Percentiles rank a stretch among this genome's conserved stretches.
phyloP scores from a whole-genome alignment of 35 echinoderm and acorn worm species.

The Ophiothrix spiculata region DNA sequence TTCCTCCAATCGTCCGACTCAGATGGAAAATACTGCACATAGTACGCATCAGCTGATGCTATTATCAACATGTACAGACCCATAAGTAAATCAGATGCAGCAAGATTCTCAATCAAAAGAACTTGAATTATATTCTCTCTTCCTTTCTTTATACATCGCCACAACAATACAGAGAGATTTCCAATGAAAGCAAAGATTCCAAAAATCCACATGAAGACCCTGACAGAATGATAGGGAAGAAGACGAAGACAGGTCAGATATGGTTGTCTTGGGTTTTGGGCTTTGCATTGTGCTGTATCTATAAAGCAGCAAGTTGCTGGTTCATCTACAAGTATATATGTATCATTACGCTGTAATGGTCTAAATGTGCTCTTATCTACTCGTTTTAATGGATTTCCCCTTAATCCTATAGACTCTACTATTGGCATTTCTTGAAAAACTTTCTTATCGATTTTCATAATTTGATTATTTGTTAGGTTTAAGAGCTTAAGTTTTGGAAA shows the following conservation, averaged over 20 bases:
- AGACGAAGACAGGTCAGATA: neutral
- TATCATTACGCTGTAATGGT: neutral
- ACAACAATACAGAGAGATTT: neutral
- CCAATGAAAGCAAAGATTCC: neutral
- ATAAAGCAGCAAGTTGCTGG: neutral
- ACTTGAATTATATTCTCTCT: neutral
- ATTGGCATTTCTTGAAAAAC: neutral
- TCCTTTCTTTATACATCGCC: neutral
- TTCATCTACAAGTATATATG: neutral
- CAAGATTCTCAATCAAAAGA: neutral
- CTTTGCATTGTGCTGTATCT: neutral
- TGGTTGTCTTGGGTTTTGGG: neutral
- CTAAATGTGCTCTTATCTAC: slow-evolving; percentile 2
- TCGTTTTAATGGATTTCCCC: neutral
- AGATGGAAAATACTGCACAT: neutral
- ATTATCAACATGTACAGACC: neutral
- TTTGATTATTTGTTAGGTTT: neutral
- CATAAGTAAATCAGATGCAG: neutral
- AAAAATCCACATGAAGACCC: slow-evolving; percentile 1
- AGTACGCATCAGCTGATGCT: neutral
- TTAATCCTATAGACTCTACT: neutral
- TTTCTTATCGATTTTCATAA: neutral
- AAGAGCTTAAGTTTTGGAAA: neutral
- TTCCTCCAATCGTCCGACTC: slow-evolving; percentile 16
- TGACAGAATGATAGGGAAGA: neutral